A percentile compares a stretch with the other conserved stretches of the same genome.
Conservation (phyloP, 2,888 invertebrate species). For the Himalopsyche japonica region DNA sequence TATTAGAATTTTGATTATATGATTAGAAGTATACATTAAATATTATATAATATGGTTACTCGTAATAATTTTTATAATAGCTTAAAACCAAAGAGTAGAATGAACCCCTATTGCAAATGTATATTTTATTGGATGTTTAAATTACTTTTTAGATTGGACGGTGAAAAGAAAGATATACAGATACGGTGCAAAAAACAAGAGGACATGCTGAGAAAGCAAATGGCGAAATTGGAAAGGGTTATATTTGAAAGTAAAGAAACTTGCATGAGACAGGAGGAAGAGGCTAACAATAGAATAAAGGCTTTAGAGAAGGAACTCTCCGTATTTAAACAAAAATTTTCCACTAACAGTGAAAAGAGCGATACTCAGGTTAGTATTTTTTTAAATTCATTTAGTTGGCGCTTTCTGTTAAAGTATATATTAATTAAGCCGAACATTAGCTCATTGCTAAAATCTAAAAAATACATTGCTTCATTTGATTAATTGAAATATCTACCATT, state of each 20-base stretch:
- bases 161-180: conserved; percentile 43
- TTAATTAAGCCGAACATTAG: too few species aligned
- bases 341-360: not conserved
- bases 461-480: too few species aligned
- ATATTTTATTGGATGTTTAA: too few species aligned
- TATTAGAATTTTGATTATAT: too few species aligned
- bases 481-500: not conserved
- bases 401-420: too few species aligned
- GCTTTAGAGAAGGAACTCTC: conserved; percentile 34
- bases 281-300: conserved; percentile 41
- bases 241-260: conserved; percentile 16
- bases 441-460: not conserved
- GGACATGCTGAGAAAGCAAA: conserved; percentile 12
- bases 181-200: conserved; percentile 41
- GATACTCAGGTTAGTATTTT: not conserved
- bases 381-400: not conserved
- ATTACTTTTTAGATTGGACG: conserved; percentile 34
- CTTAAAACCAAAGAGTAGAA: too few species aligned
- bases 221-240: conserved; percentile 20
- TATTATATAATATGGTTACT: too few species aligned
- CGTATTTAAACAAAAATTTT: conserved; percentile 8
- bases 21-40: too few species aligned
- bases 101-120: too few species aligned
- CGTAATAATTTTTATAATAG: too few species aligned
- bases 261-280: conserved; percentile 42